Evolutionary conservation across 2,797 vertebrate species (phyloP).

Genomic region (Trachurus trachurus): DNA sequence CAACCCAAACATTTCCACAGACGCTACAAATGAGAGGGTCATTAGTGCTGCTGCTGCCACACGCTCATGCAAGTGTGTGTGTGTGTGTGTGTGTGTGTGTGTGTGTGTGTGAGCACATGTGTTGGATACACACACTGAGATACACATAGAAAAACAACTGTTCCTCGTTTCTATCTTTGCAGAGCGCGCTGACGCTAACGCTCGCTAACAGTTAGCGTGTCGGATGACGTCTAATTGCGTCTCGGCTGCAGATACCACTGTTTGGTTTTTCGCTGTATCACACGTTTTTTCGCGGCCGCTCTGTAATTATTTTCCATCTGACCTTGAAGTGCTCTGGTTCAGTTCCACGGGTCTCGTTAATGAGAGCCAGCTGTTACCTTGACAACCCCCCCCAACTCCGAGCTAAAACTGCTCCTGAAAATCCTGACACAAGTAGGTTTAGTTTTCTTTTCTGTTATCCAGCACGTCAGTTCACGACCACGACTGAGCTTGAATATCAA

Average conservation of each 20-base stretch:
- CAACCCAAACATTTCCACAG: conserved; percentile 76
- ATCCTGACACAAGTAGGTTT: conserved; percentile 51
- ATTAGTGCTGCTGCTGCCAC: conserved; percentile 42
- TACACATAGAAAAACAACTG: conserved; percentile 30
- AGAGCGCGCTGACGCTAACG: conserved; percentile 16
- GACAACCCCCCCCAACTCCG: conserved; percentile 32
- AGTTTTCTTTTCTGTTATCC: conserved; percentile 19
- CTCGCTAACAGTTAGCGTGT: conserved; percentile 41
- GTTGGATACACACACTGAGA: neutral
- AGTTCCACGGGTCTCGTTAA: conserved; percentile 62
- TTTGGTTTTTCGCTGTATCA: conserved; percentile 41
- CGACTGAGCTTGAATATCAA: neutral
- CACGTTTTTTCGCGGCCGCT: conserved; percentile 38
- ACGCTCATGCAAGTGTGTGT: neutral
- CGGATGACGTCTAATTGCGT: conserved; percentile 31
- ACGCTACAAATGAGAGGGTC: conserved; percentile 56
- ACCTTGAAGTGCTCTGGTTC: conserved; percentile 68
- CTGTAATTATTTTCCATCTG: conserved; percentile 66
- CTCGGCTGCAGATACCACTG: conserved; percentile 23
- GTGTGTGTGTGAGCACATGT: neutral
- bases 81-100: neutral
- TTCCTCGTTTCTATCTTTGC: neutral
- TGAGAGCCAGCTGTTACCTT: conserved; percentile 73
- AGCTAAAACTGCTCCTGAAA: conserved; percentile 52
- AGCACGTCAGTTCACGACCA: conserved; percentile 17